Evolutionary conservation across 1,140 invertebrate genomes (phyloP).

Genomic region (Caenorhabditis brenneri): DNA sequence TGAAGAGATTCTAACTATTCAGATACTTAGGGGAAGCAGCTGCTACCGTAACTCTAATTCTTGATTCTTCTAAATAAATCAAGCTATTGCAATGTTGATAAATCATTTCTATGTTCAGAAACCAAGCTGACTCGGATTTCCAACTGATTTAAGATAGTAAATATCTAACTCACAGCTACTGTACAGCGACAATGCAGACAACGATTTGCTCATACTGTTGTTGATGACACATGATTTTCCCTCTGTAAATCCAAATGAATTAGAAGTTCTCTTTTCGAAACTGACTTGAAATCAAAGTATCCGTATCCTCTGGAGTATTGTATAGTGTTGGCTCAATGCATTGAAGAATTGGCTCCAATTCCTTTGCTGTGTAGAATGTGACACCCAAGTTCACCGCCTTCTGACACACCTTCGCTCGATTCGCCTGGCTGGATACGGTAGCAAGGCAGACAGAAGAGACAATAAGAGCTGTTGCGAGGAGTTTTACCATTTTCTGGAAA

Average conservation of each 20-base stretch:
- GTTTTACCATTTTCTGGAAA: neutral
- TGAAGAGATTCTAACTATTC: too few species aligned
- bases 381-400: constrained; percentile 9
- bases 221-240: constrained; percentile 4
- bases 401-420: neutral
- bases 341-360: too few species aligned
- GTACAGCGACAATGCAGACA: neutral
- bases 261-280: neutral
- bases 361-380: constrained; percentile 2
- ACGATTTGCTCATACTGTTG: constrained; percentile 18
- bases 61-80: too few species aligned
- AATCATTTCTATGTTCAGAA: too few species aligned
- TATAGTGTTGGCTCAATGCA: too few species aligned
- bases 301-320: neutral
- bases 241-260: neutral
- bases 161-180: constrained; percentile 15
- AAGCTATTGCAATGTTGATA: too few species aligned
- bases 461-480: neutral
- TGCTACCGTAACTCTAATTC: too few species aligned
- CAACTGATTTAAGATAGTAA: neutral
- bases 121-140: neutral
- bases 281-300: neutral
- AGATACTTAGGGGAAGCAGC: too few species aligned
- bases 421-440: neutral
- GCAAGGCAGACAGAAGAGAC: neutral